Conservation (phyloP, 2,888 invertebrate species). For the Parnassius apollo region DNA sequence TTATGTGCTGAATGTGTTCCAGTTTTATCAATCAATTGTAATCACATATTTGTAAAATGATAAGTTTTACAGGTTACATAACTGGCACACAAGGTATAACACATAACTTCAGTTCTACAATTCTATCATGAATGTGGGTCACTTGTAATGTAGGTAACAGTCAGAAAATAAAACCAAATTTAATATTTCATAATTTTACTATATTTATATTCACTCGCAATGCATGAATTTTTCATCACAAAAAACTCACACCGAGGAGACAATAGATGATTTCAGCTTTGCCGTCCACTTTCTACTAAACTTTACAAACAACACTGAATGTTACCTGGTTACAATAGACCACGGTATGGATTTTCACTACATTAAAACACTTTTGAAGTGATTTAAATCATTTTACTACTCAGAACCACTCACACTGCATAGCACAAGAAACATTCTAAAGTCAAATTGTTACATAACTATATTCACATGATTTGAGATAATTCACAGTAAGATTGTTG, state of each 20-base stretch:
- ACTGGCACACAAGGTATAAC: background rate
- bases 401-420: constrained; percentile 48
- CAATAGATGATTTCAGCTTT: constrained; percentile 30
- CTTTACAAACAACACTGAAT: constrained; percentile 30
- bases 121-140: constrained; percentile 1
- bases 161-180: constrained; percentile 42
- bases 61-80: background rate
- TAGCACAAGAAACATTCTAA: constrained; percentile 49
- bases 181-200: constrained; percentile 55
- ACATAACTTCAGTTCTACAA: background rate
- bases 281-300: constrained; percentile 21
- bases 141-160: constrained; percentile 31
- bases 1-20: too few relatives aligned
- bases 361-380: constrained; percentile 48
- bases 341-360: constrained; percentile 39
- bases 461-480: constrained; percentile 64
- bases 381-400: constrained; percentile 44
- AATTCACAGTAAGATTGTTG: constrained; percentile 48
- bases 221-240: constrained; percentile 63
- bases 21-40: too few relatives aligned
- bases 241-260: constrained; percentile 66
- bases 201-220: constrained; percentile 63
- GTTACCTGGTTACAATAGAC: constrained; percentile 41
- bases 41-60: too few relatives aligned
- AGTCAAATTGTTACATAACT: constrained; percentile 64